Percentiles rank a stretch among this genome's conserved stretches.
Evolutionary conservation across 2,797 vertebrate genomes (phyloP).

Genomic region (Urocyon cinereoargenteus): DNA sequence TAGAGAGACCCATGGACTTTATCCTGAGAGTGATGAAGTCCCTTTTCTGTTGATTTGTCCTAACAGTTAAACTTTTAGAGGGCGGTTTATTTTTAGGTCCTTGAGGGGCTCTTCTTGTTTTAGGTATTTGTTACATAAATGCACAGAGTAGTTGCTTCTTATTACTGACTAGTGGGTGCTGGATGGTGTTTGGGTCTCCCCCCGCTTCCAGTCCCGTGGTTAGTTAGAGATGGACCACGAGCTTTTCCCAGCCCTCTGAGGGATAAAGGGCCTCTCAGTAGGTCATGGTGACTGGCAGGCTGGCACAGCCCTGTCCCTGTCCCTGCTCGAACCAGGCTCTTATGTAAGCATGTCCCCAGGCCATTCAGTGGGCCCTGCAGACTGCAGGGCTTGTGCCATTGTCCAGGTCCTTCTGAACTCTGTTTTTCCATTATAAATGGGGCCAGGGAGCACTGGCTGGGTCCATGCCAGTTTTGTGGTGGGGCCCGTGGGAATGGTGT

Average conservation of each 20-base stretch:
- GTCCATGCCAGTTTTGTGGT: not conserved
- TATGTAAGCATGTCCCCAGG: not conserved
- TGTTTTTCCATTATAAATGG: not conserved
- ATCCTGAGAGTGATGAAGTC: not conserved
- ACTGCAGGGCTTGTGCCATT: not conserved
- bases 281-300: not conserved
- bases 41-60: not conserved
- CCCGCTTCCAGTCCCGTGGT: not conserved
- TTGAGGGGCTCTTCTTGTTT: no score
- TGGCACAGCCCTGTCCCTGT: not conserved
- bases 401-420: not conserved
- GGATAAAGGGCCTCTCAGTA: slow-evolving; percentile 9
- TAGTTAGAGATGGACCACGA: not conserved
- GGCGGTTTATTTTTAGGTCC: not conserved
- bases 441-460: not conserved
- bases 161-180: no score
- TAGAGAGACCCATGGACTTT: not conserved
- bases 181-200: not conserved
- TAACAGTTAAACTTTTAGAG: not conserved
- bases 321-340: not conserved
- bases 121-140: not conserved
- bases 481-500: not conserved
- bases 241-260: not conserved
- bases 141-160: not conserved
- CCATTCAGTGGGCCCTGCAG: not conserved